Conservation (phyloP, 92 coral and sea anemone species). For the Scolanthus callimorphus region DNA sequence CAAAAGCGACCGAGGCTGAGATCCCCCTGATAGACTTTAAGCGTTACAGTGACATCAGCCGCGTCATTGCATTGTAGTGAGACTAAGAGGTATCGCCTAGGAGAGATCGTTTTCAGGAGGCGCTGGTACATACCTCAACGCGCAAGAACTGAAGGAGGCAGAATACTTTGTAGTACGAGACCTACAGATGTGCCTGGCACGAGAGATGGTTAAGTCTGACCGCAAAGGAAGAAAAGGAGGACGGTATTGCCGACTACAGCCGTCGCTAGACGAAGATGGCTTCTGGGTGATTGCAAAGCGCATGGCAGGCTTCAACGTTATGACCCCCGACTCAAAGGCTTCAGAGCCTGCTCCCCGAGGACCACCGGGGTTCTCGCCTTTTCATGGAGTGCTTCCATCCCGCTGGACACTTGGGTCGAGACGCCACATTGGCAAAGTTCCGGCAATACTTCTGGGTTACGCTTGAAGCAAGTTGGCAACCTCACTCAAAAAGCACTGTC, state of each 20-base stretch:
- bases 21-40: slow-evolving; percentile 28
- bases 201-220: slow-evolving; percentile 13
- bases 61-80: slow-evolving; percentile 53
- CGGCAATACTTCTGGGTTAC: slow-evolving; percentile 49
- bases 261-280: slow-evolving; percentile 46
- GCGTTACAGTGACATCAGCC: slow-evolving; percentile 47
- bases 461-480: slow-evolving; percentile 49
- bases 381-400: slow-evolving; percentile 51
- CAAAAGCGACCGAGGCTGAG: slow-evolving; percentile 17
- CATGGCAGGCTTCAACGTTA: slow-evolving; percentile 41
- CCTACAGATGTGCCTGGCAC: slow-evolving; percentile 17
- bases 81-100: slow-evolving; percentile 32
- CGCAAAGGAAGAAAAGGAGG: slow-evolving; percentile 34
- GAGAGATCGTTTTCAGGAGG: slow-evolving; percentile 46
- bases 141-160: slow-evolving; percentile 44
- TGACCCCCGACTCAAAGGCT: slow-evolving; percentile 52
- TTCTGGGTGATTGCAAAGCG: slow-evolving; percentile 51
- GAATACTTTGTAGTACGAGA: slow-evolving; percentile 52
- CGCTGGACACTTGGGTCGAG: slow-evolving; percentile 33
- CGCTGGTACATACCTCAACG: slow-evolving; percentile 9
- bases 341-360: slow-evolving; percentile 48
- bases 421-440: slow-evolving; percentile 40
- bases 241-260: slow-evolving; percentile 49
- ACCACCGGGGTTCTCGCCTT: slow-evolving; percentile 52
- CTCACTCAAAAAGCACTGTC: slow-evolving; percentile 40